Evolutionary conservation across 2,113 vertebrate species (phyloP).

Genomic region (Scortum barcoo): DNA sequence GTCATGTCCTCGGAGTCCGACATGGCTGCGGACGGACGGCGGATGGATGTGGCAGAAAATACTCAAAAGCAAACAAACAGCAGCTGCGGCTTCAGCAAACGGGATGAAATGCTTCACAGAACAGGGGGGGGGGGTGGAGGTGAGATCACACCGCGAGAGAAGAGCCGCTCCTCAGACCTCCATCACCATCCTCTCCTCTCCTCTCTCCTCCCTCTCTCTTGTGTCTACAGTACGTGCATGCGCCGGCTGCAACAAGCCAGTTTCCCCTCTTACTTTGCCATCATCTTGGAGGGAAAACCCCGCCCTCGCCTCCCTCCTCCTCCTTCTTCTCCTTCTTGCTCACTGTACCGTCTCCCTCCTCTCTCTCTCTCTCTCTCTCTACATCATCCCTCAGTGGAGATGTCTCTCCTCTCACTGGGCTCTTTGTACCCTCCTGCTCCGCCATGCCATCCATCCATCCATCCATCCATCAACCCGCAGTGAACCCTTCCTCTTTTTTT

Average conservation of each 20-base stretch:
- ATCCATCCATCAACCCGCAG: not conserved
- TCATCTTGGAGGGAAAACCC: conserved; percentile 75
- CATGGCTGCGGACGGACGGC: conserved; percentile 82
- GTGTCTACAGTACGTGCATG: conserved; percentile 57
- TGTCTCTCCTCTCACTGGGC: conserved; percentile 74
- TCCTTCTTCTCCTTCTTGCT: too few species aligned
- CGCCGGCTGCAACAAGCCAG: conserved; percentile 66
- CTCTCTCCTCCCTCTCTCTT: conserved; percentile 33
- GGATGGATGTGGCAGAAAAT: conserved; percentile 14
- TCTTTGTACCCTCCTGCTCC: conserved; percentile 64
- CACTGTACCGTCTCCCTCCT: conserved; percentile 47
- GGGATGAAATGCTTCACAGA: conserved; percentile 28
- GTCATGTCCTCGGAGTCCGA: conserved; percentile 84
- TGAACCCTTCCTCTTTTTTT: not conserved
- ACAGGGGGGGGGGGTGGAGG: conserved; percentile 46
- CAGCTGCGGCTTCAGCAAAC: conserved; percentile 42
- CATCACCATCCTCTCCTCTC: conserved; percentile 37
- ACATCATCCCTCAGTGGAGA: conserved; percentile 64
- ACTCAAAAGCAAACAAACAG: not conserved
- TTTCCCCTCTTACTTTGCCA: conserved; percentile 68
- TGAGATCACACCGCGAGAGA: conserved; percentile 49
- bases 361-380: conserved; percentile 29
- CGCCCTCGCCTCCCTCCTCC: conserved; percentile 75
- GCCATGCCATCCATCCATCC: too few species aligned
- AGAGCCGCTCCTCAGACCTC: conserved; percentile 55